Conservation (phyloP, 2,888 invertebrate species). For the Eilema depressum region DNA sequence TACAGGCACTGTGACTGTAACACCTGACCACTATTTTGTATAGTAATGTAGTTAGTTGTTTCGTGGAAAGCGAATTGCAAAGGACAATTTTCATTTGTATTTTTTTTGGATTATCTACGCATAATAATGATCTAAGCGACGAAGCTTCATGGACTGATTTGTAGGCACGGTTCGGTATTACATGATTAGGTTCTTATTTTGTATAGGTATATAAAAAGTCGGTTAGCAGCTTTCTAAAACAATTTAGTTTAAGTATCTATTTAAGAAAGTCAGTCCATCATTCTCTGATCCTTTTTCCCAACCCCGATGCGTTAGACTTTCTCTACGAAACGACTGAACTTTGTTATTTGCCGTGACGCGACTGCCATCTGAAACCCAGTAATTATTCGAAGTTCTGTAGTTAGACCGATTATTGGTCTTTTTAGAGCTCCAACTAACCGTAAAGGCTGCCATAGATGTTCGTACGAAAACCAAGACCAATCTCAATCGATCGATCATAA, state of each 20-base stretch:
- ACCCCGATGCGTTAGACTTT: too few relatives aligned
- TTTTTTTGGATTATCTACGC: background rate
- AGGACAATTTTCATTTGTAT: background rate
- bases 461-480: too few relatives aligned
- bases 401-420: too few relatives aligned
- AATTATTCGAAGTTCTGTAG: too few relatives aligned
- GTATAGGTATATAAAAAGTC: too few relatives aligned
- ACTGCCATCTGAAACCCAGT: too few relatives aligned
- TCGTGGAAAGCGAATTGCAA: background rate
- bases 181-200: background rate
- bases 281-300: too few relatives aligned
- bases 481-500: too few relatives aligned
- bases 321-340: too few relatives aligned
- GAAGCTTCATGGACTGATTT: background rate
- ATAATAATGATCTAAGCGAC: background rate
- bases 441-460: too few relatives aligned
- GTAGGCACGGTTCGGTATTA: background rate
- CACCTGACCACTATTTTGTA: slow-evolving; percentile 55
- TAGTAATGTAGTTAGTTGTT: background rate
- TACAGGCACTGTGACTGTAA: slow-evolving; percentile 56
- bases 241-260: background rate
- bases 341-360: too few relatives aligned
- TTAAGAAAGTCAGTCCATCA: background rate
- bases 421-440: too few relatives aligned
- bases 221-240: background rate